Percentiles rank a stretch among this genome's conserved stretches.
Evolutionary conservation across 2,888 invertebrate genomes (phyloP).

Genomic region (Zelleria hepariella): DNA sequence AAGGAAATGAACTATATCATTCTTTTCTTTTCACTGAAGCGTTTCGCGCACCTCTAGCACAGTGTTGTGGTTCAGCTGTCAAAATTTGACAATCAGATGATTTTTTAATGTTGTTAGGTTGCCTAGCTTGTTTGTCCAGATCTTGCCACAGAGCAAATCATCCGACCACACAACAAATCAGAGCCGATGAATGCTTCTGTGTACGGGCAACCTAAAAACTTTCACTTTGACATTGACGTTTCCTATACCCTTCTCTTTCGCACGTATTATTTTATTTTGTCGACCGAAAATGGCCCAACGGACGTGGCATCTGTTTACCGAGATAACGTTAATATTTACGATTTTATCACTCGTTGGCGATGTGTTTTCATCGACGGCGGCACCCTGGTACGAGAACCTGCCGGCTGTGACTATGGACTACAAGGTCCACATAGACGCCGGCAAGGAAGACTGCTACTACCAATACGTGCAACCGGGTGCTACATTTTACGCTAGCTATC

Average conservation of each 20-base stretch:
- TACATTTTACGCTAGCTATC: conserved; percentile 94
- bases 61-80: no score
- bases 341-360: conserved; percentile 63
- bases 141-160: no score
- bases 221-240: not conserved
- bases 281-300: conserved; percentile 52
- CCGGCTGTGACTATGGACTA: conserved; percentile 97
- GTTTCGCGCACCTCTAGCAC: no score
- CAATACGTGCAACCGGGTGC: conserved; percentile 94
- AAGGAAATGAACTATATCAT: no score
- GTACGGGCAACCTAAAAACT: not conserved
- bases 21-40: no score
- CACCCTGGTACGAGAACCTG: conserved; percentile 85
- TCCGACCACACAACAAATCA: no score
- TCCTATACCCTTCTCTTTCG: conserved; percentile 1
- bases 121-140: no score
- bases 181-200: no score
- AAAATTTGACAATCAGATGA: no score
- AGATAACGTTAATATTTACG: conserved; percentile 59
- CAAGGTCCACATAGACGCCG: conserved; percentile 95
- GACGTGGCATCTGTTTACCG: conserved; percentile 68
- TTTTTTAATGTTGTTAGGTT: no score
- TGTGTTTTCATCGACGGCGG: conserved; percentile 66
- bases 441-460: conserved; percentile 93
- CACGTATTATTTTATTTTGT: not conserved